Evolutionary conservation across 2,797 vertebrate species (phyloP), one percentile per base, ranked within the genome.

Genomic region (Chloroceryle inda): DNA sequence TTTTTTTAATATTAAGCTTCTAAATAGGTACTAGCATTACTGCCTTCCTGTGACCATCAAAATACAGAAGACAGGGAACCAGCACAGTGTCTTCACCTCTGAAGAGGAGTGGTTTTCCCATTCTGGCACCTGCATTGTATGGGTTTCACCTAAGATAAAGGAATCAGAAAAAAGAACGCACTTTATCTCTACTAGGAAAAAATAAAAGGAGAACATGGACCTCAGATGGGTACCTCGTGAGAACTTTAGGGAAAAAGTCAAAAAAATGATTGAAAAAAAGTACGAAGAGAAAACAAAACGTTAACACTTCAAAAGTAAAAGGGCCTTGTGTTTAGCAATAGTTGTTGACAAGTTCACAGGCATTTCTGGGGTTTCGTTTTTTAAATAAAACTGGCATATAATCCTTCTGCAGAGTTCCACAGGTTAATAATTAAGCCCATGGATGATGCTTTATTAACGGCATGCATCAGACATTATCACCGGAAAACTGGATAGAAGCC

Each of bases 391-490:
- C 18, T 2, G 24, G 66, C 59, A 85, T 80, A 40, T 1, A 94
- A 94, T 53, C 53, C 35, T 77, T 83, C 52, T 67, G 89, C 73
- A 82, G 58, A 81, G 33, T 42, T 83, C 53, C 56, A 21, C 1
- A 79, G 75, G 67, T 92, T 33, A 94, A 92, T 94, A 95, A 96
- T 95, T 95, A 77, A 97, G 83, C 23, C 89, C 26, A 38, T 2
- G 23, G 53, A 86, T 75, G 77, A 86, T 67, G 82, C 91, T 93
- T 94, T 89, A 92, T 94, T 93, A 93, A 88, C 2, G 13, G 75
- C 85, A 96, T 64, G 75, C 91, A 81, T 94, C 91, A 96, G 81
- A 93, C 14, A 0, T 68, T 86, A 84, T 74, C 92, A 79, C 31
- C 0, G 0, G 89, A 94, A 94, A 96, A 94, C 69, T 88, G 87